phyloP scores from a whole-genome alignment of 1,140 invertebrate species.

The Rhagoletis pomonella region DNA sequence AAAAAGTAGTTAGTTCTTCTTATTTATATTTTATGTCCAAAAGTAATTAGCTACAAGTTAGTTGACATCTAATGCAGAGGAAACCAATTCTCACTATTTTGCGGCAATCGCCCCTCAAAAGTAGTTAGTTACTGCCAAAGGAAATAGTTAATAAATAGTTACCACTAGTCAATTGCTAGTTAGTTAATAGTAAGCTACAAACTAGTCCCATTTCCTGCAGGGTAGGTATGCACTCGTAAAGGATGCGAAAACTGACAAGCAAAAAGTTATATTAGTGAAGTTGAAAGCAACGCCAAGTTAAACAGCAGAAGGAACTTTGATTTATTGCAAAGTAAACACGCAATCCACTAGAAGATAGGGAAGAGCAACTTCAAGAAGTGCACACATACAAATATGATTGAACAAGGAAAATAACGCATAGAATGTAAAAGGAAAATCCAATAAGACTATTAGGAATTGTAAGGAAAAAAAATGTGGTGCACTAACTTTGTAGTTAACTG shows the following conservation, averaged over 20 bases:
- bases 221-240: too few relatives aligned
- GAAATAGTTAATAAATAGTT: too few relatives aligned
- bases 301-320: constrained; percentile 21
- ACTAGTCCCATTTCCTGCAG: too few relatives aligned
- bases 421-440: background rate
- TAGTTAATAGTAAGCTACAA: too few relatives aligned
- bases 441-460: background rate
- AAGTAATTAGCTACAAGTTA: too few relatives aligned
- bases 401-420: background rate
- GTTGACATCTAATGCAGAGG: too few relatives aligned
- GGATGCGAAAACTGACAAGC: background rate
- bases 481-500: background rate
- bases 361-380: background rate
- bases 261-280: background rate
- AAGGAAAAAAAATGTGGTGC: background rate
- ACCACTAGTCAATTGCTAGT: too few relatives aligned
- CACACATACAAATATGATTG: background rate
- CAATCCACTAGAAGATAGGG: background rate
- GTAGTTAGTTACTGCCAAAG: too few relatives aligned
- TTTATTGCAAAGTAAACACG: constrained; percentile 5
- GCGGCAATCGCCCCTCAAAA: too few relatives aligned
- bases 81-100: too few relatives aligned
- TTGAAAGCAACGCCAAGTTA: background rate
- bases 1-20: too few relatives aligned
- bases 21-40: too few relatives aligned